Conservation (phyloP, 2,888 invertebrate genomes). For the Apodemia mormo region DNA sequence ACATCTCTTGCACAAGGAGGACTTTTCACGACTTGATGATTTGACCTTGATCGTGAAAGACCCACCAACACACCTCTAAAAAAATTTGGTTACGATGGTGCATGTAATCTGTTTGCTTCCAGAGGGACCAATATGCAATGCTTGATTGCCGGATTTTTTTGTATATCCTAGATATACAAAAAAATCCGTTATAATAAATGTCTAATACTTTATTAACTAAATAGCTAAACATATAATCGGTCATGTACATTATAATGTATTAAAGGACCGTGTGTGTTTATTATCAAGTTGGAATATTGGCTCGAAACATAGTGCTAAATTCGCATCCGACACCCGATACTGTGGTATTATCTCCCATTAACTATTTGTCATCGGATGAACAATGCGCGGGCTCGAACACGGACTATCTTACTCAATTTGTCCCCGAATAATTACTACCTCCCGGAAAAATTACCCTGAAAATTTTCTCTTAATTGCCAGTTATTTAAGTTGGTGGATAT, state of each 20-base stretch:
- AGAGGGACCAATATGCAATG: too few relatives aligned
- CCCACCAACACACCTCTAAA: too few relatives aligned
- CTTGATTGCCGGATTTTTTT: too few relatives aligned
- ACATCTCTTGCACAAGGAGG: too few relatives aligned
- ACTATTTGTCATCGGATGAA: slow-evolving; percentile 74
- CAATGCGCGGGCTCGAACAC: slow-evolving; percentile 64
- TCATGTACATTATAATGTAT: slow-evolving; percentile 36
- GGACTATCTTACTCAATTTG: slow-evolving; percentile 73
- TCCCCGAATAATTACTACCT: slow-evolving; percentile 53
- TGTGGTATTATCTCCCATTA: slow-evolving; percentile 78
- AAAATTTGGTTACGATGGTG: too few relatives aligned
- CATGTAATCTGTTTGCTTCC: too few relatives aligned
- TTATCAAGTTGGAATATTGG: slow-evolving; percentile 76
- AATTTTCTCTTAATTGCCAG: slow-evolving; percentile 31
- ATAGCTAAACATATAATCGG: background rate
- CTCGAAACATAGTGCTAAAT: slow-evolving; percentile 75
- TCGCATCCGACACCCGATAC: slow-evolving; percentile 73
- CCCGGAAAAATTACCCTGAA: slow-evolving; percentile 47
- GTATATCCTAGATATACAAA: too few relatives aligned
- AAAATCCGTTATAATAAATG: too few relatives aligned
- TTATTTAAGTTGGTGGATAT: slow-evolving; percentile 24
- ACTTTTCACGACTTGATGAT: too few relatives aligned
- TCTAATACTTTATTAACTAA: background rate
- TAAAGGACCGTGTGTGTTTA: slow-evolving; percentile 58
- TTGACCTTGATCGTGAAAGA: too few relatives aligned